A percentile compares a stretch with the other conserved stretches of the same genome.
Evolutionary conservation across 2,797 vertebrate genomes (phyloP).

Genomic region (Synanceia verrucosa): DNA sequence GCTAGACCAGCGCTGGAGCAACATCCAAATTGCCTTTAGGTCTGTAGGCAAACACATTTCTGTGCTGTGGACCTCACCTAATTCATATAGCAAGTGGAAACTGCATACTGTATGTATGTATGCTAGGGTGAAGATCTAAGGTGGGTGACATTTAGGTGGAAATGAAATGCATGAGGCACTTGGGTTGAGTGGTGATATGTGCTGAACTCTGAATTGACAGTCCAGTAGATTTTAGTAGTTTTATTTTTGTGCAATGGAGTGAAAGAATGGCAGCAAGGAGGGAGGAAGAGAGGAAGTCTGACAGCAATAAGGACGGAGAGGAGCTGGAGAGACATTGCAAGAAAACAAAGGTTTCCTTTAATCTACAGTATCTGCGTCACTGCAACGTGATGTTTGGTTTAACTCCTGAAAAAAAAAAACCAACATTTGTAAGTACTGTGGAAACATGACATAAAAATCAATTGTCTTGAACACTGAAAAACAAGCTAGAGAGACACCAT

Average conservation of each 20-base stretch:
- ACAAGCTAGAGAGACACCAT: neutral
- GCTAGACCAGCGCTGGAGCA: neutral
- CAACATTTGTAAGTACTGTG: neutral
- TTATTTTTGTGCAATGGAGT: neutral
- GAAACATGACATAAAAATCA: conserved; percentile 4
- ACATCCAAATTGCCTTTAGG: neutral
- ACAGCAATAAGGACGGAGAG: neutral
- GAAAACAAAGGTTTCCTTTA: neutral
- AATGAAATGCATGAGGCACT: neutral
- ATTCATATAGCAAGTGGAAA: neutral
- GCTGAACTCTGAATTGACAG: neutral
- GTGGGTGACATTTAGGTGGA: conserved; percentile 33
- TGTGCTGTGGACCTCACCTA: neutral
- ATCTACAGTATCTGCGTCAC: neutral
- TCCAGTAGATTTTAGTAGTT: conserved; percentile 4
- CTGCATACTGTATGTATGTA: neutral
- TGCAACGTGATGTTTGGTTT: neutral
- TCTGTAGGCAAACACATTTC: neutral
- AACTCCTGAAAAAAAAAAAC: neutral
- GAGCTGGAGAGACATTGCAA: too few species aligned
- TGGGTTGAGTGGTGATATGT: neutral
- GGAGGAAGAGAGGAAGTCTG: neutral
- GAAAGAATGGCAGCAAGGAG: neutral
- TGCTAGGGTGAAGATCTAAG: neutral
- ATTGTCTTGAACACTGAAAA: conserved; percentile 7